These are phyloP conservation scores for Brachyalestes nurse DNA, from an alignment of 2,797 vertebrate genomes.

Conservation along the genomic window DNA sequence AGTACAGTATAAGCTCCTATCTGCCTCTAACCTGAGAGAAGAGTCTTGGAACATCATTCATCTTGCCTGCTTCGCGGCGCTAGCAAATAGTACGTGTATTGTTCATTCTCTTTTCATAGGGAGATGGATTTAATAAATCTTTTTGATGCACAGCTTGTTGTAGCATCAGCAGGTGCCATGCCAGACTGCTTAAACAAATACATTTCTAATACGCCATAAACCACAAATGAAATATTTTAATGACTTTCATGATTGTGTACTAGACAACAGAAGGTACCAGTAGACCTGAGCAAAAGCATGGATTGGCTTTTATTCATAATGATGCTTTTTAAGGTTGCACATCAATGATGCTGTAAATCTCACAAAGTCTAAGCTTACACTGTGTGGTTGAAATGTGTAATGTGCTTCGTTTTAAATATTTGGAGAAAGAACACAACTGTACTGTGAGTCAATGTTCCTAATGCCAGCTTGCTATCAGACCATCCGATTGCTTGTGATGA, in stretches of 20 bases:
- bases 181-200: slow-evolving; percentile 51
- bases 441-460: neutral
- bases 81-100: slow-evolving; percentile 50
- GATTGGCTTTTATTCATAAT: neutral
- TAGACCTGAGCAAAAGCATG: neutral
- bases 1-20: slow-evolving; percentile 53
- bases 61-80: slow-evolving; percentile 53
- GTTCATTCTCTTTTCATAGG: slow-evolving; percentile 47
- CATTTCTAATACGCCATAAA: slow-evolving; percentile 34
- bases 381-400: neutral
- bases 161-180: slow-evolving; percentile 50
- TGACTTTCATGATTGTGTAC: slow-evolving; percentile 27
- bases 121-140: slow-evolving; percentile 61
- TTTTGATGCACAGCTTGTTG: slow-evolving; percentile 54
- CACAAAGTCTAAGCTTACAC: neutral
- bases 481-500: slow-evolving; percentile 34
- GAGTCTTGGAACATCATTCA: slow-evolving; percentile 51
- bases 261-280: neutral
- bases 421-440: neutral
- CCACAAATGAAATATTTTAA: slow-evolving; percentile 43
- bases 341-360: neutral
- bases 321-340: neutral
- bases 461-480: slow-evolving; percentile 7
- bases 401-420: neutral
- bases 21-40: slow-evolving; percentile 55